Evolutionary conservation across 2,113 vertebrate genomes (phyloP).

Genomic region (Delphinus delphis): DNA sequence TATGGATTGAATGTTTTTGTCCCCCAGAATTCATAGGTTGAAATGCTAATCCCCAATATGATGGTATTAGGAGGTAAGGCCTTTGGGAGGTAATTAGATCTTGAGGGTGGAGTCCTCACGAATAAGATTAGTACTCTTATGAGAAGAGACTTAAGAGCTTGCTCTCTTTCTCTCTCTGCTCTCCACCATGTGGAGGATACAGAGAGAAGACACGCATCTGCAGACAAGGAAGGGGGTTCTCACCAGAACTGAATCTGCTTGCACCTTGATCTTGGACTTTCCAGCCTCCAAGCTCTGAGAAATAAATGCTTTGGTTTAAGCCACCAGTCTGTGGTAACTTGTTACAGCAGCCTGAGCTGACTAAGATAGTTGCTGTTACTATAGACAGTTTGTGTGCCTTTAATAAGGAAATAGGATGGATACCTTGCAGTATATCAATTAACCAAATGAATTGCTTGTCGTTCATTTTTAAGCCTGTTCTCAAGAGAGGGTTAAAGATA

Average conservation of each 20-base stretch:
- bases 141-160: not conserved
- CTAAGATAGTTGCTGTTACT: not conserved
- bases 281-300: not conserved
- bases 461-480: not conserved
- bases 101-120: not conserved
- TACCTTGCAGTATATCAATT: not conserved
- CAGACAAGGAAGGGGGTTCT: not conserved
- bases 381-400: not conserved
- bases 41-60: not conserved
- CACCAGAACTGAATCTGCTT: not conserved
- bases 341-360: not conserved
- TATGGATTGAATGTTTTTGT: not conserved
- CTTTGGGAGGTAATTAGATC: not conserved
- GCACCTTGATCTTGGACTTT: not conserved
- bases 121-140: not conserved
- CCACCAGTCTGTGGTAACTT: not conserved
- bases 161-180: not conserved
- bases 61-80: not conserved
- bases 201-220: not conserved
- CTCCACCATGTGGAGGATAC: not conserved
- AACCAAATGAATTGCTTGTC: constrained; percentile 13
- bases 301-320: not conserved
- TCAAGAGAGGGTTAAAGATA: not conserved
- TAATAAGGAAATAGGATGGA: not conserved
- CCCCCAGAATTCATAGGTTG: not conserved